Base-by-base conservation (phyloP, 1,140 invertebrate species). In the Zaprionus taronus region DNA sequence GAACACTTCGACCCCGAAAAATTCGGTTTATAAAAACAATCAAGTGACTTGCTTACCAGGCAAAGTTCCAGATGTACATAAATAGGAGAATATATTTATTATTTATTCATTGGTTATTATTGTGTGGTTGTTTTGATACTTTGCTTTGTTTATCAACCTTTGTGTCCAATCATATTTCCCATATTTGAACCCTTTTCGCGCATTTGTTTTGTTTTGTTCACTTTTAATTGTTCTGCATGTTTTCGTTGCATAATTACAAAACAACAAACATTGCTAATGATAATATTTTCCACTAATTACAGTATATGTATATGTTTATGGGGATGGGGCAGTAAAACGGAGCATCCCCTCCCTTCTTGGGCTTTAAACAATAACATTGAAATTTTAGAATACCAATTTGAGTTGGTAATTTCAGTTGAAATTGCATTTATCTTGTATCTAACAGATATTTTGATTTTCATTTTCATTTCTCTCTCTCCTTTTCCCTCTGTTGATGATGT, bases 221-320 rank as follows among this genome's bases (percentile, higher is more conserved):
- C 69, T 86, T 84, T 84, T 72, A 86, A 84, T 86, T 83, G 69
- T 83, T 83, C 64, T 73, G 56, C 79, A 74, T 86, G 80, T 87
- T 86, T 85, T 87, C 77, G 47, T 87, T 87, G 47, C 64, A 63
- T 56, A 57, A 70, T 63, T 63, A 47, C 20, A 38, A 22, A 62
- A 58, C 41, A 44, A 24, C 28, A 51, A 47, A 24, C 44, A 66
- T 36, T 51, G 55, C 7, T 5, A 67, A 9, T 9, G 36, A 24
- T 24, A 34, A 51, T 28, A 15, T 31, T 20, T 68, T 58, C 17
- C 41, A 62, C 14, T 24, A 70, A 53, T 53, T 61, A 61, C 14
- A 51, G 47, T 5, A 9, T 11, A 26, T 28, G 53, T 53, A 55
- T 24, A 24, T 24, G 24, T 24, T 5, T 24, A 24, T 24, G 24